Conservation (phyloP, 2,888 invertebrate species). For the Escarpia spicata region DNA sequence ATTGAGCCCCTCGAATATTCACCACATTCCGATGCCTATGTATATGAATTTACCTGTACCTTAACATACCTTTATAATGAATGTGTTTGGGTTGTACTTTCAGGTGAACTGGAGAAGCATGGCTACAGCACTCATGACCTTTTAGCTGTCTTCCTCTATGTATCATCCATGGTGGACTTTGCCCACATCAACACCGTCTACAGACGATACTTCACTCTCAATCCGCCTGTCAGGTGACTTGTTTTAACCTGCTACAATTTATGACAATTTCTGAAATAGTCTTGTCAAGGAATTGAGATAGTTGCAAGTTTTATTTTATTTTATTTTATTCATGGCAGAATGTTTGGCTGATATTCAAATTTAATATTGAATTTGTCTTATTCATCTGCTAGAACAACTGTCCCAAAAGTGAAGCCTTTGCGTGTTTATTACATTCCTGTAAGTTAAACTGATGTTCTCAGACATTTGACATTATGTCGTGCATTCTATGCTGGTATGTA, state of each 20-base stretch:
- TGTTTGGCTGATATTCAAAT: background rate
- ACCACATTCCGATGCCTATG: too few species aligned
- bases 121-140: conserved; percentile 74
- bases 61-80: too few species aligned
- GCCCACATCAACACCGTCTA: conserved; percentile 81
- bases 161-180: conserved; percentile 85
- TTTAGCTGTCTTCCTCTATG: conserved; percentile 84
- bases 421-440: background rate
- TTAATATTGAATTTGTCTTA: background rate
- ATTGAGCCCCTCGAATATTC: too few species aligned
- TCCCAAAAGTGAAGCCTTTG: background rate
- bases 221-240: conserved; percentile 72
- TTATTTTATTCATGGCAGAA: background rate
- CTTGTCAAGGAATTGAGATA: too few species aligned
- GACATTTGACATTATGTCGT: background rate
- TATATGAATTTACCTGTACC: too few species aligned
- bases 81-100: background rate
- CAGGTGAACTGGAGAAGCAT: conserved; percentile 31
- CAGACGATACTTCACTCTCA: conserved; percentile 78
- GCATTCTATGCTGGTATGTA: background rate
- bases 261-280: background rate
- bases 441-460: background rate
- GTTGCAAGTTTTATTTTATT: too few species aligned
- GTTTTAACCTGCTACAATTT: background rate
- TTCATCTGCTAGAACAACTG: background rate